Evolutionary conservation across 1,140 invertebrate species (phyloP).

Genomic region (Eciton burchellii): DNA sequence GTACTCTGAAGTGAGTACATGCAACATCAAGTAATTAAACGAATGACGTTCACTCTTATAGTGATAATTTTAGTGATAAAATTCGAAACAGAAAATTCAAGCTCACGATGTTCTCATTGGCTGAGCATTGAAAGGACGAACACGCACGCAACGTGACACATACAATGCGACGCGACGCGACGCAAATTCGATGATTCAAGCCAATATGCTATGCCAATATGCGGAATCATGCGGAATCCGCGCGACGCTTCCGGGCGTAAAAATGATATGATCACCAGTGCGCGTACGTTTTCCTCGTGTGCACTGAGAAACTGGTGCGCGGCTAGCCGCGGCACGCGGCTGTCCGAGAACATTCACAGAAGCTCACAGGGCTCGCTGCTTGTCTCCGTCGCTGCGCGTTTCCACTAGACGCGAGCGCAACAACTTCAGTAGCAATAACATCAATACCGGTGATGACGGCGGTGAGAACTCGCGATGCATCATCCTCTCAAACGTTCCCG

Average conservation of each 20-base stretch:
- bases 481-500: constrained; percentile 34
- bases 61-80: not conserved
- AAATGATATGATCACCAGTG: constrained; percentile 64
- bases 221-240: not conserved
- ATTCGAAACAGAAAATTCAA: too few relatives aligned
- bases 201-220: not conserved
- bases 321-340: constrained; percentile 69
- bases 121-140: not conserved
- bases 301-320: constrained; percentile 70
- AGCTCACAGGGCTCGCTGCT: constrained; percentile 57
- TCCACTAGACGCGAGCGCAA: constrained; percentile 52
- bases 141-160: constrained; percentile 7
- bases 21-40: not conserved
- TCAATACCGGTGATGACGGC: not conserved
- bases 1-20: not conserved
- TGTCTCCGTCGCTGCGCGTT: constrained; percentile 68
- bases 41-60: not conserved
- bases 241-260: not conserved
- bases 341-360: constrained; percentile 74
- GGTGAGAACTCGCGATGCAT: constrained; percentile 51
- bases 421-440: not conserved
- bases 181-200: not conserved
- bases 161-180: constrained; percentile 39
- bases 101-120: constrained; percentile 39
- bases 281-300: constrained; percentile 73